Evolutionary conservation across 2,113 vertebrate genomes (phyloP), one percentile per base, ranked within the genome.

Genomic region (Xerus inauris): DNA sequence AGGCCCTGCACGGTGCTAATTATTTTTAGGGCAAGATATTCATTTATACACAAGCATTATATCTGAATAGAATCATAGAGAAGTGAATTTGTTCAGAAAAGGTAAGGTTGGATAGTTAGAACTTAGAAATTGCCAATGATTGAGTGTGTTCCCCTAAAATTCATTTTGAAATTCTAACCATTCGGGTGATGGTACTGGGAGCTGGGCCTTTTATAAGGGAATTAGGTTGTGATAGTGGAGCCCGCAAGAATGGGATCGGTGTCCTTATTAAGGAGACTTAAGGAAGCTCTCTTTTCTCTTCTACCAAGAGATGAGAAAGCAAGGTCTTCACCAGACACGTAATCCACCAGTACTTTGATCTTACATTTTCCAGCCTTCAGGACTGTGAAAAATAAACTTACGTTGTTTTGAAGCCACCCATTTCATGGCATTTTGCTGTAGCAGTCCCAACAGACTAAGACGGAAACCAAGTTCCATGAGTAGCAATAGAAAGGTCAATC

Each of bases 21-120:
- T 42, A 30, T 42, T 62, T 90, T 28, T 71, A 71, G 49, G n/a
- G 6, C 35, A 6, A 88, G 11, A 51, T 45, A 87, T 20, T 89
- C 22, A 72, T 85, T 92, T 95, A 28, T 51, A 67, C 75, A 32
- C 19, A 75, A 79, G 20, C 9, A 76, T 49, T n/a, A 47, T 6
- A 69, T 75, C 54, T 89, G 79, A 69, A 77, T 24, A 73, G 35
- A 93, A 94, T n/a, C 24, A n/a, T 8, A 82, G 72, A 94, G 38
- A 87, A 92, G 35, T 67, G 3, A 87, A 71, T 80, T 81, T 94
- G 24, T 65, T 77, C 69, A 79, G 45, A 82, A 57, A 81, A 82
- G 7, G 12, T 72, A 35, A 94, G 57, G 9, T 51, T 92, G 54
- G 22, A 65, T 14, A 92, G 22, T 75, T 79, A 64, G 19, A 91